Evolutionary conservation across 2,113 vertebrate genomes (phyloP).

Genomic region (Pelecanus crispus): DNA sequence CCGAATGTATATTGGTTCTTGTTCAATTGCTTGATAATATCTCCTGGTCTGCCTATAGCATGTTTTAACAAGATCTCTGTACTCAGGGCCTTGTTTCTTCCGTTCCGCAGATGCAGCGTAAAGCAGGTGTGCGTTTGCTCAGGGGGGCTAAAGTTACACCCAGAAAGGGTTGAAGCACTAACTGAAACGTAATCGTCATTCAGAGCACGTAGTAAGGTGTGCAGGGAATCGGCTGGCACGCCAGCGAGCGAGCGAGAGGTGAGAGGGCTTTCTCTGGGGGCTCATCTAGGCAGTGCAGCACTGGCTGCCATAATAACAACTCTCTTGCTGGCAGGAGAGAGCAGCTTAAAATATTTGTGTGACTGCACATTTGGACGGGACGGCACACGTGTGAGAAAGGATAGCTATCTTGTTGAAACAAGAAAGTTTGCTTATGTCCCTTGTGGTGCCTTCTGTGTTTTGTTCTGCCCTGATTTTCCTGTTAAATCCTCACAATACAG

Average conservation of each 20-base stretch:
- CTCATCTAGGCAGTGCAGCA: background rate
- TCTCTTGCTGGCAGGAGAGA: background rate
- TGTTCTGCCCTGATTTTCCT: background rate
- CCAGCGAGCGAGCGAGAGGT: background rate
- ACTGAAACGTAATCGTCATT: background rate
- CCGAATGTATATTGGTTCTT: background rate
- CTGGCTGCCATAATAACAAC: background rate
- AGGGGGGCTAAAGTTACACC: constrained; percentile 16
- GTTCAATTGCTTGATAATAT: constrained; percentile 25
- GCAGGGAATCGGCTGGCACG: background rate
- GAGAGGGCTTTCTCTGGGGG: background rate
- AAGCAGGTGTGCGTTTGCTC: constrained; percentile 3
- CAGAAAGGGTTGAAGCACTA: background rate
- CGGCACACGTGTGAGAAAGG: background rate
- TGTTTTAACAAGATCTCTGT: constrained; percentile 30
- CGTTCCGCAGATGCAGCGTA: background rate
- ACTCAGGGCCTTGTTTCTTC: background rate
- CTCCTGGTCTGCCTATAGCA: background rate
- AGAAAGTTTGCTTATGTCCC: background rate
- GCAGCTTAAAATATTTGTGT: constrained; percentile 9
- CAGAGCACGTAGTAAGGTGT: background rate
- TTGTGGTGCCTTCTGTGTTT: background rate
- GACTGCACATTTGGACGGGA: background rate
- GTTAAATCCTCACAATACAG: background rate
- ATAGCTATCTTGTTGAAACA: background rate